phyloP scores from a whole-genome alignment of 2,888 invertebrate genomes.

The Protophormia terraenovae region DNA sequence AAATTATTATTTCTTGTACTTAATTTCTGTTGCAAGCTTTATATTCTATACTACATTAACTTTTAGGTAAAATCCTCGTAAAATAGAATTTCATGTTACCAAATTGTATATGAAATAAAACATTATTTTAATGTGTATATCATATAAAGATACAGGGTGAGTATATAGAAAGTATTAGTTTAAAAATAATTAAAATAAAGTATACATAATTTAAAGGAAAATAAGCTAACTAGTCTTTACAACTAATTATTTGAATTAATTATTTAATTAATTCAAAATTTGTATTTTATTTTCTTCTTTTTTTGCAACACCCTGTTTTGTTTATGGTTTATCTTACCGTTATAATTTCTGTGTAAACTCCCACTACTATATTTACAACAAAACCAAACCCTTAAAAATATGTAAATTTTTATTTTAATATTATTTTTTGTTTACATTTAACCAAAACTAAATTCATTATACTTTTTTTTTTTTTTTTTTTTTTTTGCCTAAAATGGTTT shows the following conservation, averaged over 20 bases:
- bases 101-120: neutral
- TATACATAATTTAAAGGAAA: too few relatives aligned
- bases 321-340: neutral
- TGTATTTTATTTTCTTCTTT: neutral
- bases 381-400: slow-evolving; percentile 34
- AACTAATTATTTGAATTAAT: too few relatives aligned
- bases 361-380: neutral
- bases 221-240: too few relatives aligned
- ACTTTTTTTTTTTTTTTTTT: neutral
- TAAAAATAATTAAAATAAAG: neutral
- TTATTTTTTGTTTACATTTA: neutral
- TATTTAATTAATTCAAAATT: too few relatives aligned
- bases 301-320: neutral
- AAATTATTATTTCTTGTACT: too few relatives aligned
- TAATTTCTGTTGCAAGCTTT: too few relatives aligned
- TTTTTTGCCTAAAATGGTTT: neutral
- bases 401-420: neutral
- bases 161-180: neutral
- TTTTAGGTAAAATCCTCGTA: neutral
- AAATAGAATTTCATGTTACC: neutral
- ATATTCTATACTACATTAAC: too few relatives aligned
- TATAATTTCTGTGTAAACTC: slow-evolving; percentile 10
- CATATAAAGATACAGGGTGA: neutral
- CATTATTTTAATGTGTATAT: neutral
- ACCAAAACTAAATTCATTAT: neutral